These are phyloP conservation scores for Pherbina coryleti DNA, from an alignment of 2,888 invertebrate genomes.

Conservation along the genomic window DNA sequence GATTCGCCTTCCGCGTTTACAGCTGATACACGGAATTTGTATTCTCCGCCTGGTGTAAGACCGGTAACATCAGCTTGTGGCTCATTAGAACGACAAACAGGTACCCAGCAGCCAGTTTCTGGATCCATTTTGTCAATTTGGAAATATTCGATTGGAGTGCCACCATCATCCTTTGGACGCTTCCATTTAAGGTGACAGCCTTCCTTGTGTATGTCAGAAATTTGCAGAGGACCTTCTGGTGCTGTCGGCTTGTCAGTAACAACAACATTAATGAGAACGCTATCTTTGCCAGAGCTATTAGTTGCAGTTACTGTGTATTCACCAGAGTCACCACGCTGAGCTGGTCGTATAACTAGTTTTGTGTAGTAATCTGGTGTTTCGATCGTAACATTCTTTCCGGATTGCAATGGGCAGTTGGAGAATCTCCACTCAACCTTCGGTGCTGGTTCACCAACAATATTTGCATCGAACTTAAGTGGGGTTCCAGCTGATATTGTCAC, in stretches of 20 bases:
- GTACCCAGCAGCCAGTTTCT: constrained; percentile 89
- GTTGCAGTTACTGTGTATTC: constrained; percentile 88
- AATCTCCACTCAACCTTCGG: constrained; percentile 94
- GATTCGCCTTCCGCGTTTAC: constrained; percentile 97
- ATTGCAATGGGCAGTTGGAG: constrained; percentile 81
- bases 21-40: constrained; percentile 95
- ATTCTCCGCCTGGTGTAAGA: constrained; percentile 90
- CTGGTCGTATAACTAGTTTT: constrained; percentile 86
- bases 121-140: constrained; percentile 95
- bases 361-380: constrained; percentile 90
- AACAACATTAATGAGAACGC: constrained; percentile 83
- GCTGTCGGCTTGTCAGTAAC: constrained; percentile 89
- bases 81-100: constrained; percentile 86
- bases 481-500: constrained; percentile 92
- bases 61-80: constrained; percentile 86
- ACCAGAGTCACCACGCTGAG: constrained; percentile 84
- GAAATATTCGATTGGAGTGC: constrained; percentile 94
- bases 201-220: constrained; percentile 90
- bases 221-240: constrained; percentile 91
- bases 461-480: constrained; percentile 92
- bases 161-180: constrained; percentile 94
- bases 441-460: constrained; percentile 94
- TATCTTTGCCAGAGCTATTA: constrained; percentile 89
- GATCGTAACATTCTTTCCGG: constrained; percentile 80
- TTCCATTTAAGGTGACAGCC: constrained; percentile 97